A percentile compares a stretch with the other conserved stretches of the same genome.
phyloP scores from a whole-genome alignment of 2,113 vertebrate species.

The Peromyscus leucopus region DNA sequence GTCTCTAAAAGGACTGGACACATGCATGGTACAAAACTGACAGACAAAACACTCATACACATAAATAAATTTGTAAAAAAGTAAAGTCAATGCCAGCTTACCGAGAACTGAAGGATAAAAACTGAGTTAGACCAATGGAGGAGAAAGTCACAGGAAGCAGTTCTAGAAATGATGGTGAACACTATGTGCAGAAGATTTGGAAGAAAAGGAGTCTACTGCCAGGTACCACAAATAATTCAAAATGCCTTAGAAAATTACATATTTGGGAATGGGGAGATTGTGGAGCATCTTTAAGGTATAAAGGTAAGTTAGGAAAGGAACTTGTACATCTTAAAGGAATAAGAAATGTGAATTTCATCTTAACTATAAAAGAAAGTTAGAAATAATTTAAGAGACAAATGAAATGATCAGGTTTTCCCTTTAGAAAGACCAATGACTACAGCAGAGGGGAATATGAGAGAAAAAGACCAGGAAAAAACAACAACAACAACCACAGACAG shows the following conservation, averaged over 20 bases:
- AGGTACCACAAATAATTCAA: conserved; percentile 54
- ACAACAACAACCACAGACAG: not conserved
- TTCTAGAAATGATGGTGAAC: not conserved
- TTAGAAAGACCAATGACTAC: conserved; percentile 28
- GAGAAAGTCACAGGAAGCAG: not conserved
- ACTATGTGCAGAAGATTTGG: not conserved
- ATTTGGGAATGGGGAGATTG: not conserved
- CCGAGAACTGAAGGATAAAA: conserved; percentile 16
- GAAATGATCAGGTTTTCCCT: conserved; percentile 43
- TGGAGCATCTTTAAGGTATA: not conserved
- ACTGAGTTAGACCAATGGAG: not conserved
- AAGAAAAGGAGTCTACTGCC: not conserved
- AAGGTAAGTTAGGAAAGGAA: not conserved
- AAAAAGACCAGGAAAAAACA: not conserved
- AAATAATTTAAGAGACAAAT: conserved; percentile 62
- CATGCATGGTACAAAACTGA: not conserved
- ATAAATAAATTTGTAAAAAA: not conserved
- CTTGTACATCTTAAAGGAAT: conserved; percentile 45
- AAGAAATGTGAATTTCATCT: conserved; percentile 34
- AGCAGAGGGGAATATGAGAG: not conserved
- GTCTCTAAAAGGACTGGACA: not conserved
- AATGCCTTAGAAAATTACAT: conserved; percentile 19
- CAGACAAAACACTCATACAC: not conserved
- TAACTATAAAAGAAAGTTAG: conserved; percentile 50
- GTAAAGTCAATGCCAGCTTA: not conserved